phyloP scores from a whole-genome alignment of 2,113 vertebrate genomes.

The Madoqua kirkii region DNA sequence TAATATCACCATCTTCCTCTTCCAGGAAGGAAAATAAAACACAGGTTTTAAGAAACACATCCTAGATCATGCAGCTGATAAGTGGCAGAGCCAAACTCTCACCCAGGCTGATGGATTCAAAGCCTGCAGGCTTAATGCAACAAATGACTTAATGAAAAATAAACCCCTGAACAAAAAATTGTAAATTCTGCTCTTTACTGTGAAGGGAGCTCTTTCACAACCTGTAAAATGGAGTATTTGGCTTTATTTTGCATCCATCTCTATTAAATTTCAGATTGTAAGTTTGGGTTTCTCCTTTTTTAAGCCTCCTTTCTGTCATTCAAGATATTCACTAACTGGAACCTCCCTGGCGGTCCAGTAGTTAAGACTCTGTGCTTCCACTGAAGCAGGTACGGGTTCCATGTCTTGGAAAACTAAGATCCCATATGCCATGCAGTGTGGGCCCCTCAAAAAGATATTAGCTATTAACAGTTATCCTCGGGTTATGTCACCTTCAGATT shows the following conservation, averaged over 20 bases:
- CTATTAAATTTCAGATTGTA: slow-evolving; percentile 2
- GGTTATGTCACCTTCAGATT: neutral
- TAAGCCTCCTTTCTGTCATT: neutral
- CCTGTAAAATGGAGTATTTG: neutral
- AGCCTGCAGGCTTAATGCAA: neutral
- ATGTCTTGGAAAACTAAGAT: neutral
- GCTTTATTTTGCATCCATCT: neutral
- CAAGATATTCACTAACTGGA: neutral
- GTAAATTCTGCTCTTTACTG: neutral
- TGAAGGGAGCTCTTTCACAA: neutral
- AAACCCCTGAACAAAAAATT: neutral
- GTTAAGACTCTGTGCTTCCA: neutral
- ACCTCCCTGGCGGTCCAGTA: neutral
- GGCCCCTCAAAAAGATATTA: neutral
- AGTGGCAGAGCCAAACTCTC: neutral
- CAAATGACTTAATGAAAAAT: slow-evolving; percentile 14
- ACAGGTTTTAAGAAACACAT: neutral
- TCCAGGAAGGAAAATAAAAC: slow-evolving; percentile 39
- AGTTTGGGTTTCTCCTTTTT: neutral
- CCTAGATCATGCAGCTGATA: neutral
- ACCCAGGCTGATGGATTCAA: neutral
- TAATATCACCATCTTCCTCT: neutral
- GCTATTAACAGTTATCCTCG: neutral
- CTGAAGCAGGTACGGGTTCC: neutral
- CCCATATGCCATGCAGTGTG: neutral